These are phyloP conservation scores for Acromyrmex charruanus DNA, from an alignment of 1,140 invertebrate genomes.

Conservation along the genomic window DNA sequence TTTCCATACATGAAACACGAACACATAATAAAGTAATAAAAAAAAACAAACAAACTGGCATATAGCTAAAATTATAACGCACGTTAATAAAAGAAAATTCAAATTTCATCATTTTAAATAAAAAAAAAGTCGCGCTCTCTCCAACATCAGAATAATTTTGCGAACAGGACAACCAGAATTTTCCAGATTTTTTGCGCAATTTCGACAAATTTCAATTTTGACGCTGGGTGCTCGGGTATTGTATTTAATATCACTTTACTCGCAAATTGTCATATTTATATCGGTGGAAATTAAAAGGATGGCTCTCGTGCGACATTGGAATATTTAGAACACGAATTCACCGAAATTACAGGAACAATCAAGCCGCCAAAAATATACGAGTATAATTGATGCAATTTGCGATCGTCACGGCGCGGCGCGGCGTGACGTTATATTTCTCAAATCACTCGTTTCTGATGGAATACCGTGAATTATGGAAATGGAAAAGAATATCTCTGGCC, in stretches of 20 bases:
- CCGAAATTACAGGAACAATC: not conserved
- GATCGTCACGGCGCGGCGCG: not conserved
- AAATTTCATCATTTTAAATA: not conserved
- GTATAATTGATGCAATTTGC: not conserved
- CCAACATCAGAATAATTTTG: not conserved
- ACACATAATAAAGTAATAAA: not conserved
- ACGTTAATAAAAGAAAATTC: not conserved
- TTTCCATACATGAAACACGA: not conserved
- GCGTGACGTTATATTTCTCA: no score
- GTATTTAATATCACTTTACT: not conserved
- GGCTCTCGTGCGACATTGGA: not conserved
- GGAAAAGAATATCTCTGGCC: not conserved
- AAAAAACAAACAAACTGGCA: not conserved
- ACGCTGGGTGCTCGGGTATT: not conserved
- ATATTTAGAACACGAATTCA: no score
- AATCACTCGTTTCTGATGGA: not conserved
- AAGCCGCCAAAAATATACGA: not conserved
- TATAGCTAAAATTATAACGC: not conserved
- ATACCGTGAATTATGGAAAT: not conserved
- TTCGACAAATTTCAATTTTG: conserved; percentile 3
- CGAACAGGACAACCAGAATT: not conserved
- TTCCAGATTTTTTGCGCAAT: not conserved
- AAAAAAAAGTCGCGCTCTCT: not conserved
- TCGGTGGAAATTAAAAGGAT: not conserved
- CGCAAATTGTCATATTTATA: not conserved